Base-by-base conservation (phyloP, 2,797 vertebrate species). In the Parotocinclus haroldoi region DNA sequence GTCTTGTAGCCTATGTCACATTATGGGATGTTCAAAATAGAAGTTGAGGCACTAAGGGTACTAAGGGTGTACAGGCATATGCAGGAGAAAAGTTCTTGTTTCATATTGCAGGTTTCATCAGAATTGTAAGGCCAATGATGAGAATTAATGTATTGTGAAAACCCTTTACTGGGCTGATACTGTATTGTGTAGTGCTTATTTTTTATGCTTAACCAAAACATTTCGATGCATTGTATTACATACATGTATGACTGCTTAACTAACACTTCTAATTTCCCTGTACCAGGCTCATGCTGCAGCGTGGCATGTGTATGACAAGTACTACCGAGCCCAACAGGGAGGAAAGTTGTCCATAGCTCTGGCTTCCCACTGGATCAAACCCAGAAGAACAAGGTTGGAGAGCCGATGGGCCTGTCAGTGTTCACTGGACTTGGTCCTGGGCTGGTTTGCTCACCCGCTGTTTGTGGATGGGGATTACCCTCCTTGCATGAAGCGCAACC, bases 391-490 rank as follows among this genome's bases (percentile, higher is more conserved):
- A 55, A 91, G 90, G 0, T 81, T 89, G 65, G 87, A 92, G 49
- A 90, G 87, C 82, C 85, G 93, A 46, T 74, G 78, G 16, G 90
- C 92, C 54, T 97, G 96, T 75, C 94, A 96, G 81, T 95, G 93
- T 77, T 98, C 96, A 39, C 87, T 98, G 51, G 92, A 98, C 78
- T 96, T 95, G 0, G 95, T 97, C 7, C 86, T 98, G 1, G 94
- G 96, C 68, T 99, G 97, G 97, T 99, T 99, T 65, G 96, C 96
- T 40, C 92, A 91, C 52, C 97, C 97, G 1, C 77, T 99, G 48
- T 99, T 98, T 82, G 84, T 86, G 11, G 93, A 99, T 52, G 97
- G 96, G 0, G 93, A 96, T 80, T 99, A 99, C 74, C 97, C 97
- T 0, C 82, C 90, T 4, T 96, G 90, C 80, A 96, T 99, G 96